Base-by-base conservation (phyloP, 2,888 invertebrate species). In the Baccha elongata region DNA sequence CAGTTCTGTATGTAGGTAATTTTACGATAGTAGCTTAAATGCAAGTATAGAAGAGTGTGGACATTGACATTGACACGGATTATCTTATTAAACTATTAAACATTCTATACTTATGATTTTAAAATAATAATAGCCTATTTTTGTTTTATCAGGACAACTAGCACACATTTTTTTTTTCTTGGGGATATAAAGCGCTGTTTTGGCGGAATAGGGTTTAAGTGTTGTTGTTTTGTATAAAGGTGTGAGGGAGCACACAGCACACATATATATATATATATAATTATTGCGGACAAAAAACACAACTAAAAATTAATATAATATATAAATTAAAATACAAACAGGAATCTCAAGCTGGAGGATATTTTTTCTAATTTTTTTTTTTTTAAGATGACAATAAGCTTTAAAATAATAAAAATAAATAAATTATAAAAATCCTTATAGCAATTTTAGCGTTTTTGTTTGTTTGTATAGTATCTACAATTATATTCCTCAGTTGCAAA, bases 241-340 rank as follows among this genome's bases (percentile, higher is more conserved):
- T 79, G 79, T 73, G 13, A 42, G 60, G 80, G 55, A 74, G 44
- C 42, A 65, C 64, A 74, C 74, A 68, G 64, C 74, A 80, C 69
- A 80, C 62, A 65, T 44, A 42, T n/a, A n/a, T n/a, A n/a, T n/a
- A n/a, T n/a, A n/a, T n/a, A n/a, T n/a, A n/a, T n/a, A n/a, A n/a
- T 44, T 46, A 69, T 35, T 74, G 80, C 68, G 68, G 74, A 58
- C 50, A 74, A 58, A 15, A 32, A 72, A 53, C 35, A 74, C 11
- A 80, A 80, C 62, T 65, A 53, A 79, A 79, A 73, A 44, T 8
- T 10, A 29, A 60, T 40, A 23, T 13, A 35, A 48, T 52, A 73
- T n/a, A 15, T 42, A 68, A 69, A 52, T 11, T 15, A 64, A 50
- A 64, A 40, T 8, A 46, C 65, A 80, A 42, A 75, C 50, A 69